These are phyloP conservation scores for Brachionus sp. DNA, from an alignment of 1,140 invertebrate genomes.

Conservation along the genomic window DNA sequence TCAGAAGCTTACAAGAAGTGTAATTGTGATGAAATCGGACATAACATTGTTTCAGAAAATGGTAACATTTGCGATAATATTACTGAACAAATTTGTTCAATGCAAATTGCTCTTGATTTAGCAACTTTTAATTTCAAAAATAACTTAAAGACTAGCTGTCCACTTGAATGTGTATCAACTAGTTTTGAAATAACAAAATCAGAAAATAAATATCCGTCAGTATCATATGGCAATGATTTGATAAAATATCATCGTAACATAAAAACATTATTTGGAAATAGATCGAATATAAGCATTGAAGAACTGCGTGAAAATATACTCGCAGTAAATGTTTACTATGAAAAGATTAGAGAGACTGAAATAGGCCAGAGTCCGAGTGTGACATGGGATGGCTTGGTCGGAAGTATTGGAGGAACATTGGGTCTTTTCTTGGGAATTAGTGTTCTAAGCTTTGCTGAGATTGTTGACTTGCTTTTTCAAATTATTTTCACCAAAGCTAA, in stretches of 20 bases:
- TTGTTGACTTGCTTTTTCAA: background rate
- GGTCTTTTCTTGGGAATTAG: background rate
- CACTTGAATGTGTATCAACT: background rate
- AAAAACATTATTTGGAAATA: background rate
- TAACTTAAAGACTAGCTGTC: background rate
- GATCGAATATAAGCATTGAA: background rate
- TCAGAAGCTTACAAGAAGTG: background rate
- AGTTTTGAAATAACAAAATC: background rate
- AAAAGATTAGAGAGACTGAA: slow-evolving; percentile 5
- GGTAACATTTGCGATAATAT: background rate
- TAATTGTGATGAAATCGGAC: background rate
- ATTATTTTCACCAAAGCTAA: background rate
- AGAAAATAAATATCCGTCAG: background rate
- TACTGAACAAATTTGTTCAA: background rate
- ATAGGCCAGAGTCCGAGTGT: background rate
- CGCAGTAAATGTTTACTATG: slow-evolving; percentile 25
- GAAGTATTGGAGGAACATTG: background rate
- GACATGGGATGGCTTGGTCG: background rate
- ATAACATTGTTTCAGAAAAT: background rate
- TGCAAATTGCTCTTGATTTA: background rate
- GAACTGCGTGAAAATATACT: background rate
- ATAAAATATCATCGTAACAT: background rate
- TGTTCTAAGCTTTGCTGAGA: background rate
- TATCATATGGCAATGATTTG: background rate
- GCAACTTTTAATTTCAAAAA: background rate